Evolutionary conservation across 2,888 invertebrate species (phyloP), one percentile per base, ranked within the genome.

Genomic region (Apeira syringaria): DNA sequence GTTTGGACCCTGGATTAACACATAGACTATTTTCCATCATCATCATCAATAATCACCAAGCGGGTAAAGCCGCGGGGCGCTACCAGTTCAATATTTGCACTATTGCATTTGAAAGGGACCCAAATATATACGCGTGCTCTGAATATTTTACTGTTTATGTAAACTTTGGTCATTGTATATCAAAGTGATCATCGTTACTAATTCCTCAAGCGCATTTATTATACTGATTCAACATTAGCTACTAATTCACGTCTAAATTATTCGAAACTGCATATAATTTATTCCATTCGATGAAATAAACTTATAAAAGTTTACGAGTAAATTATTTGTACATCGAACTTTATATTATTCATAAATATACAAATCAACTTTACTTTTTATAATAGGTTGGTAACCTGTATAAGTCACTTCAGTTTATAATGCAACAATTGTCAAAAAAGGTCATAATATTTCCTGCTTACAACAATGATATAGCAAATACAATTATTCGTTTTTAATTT

Each of bases 291-390:
- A 32, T 11, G 5, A 24, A n/a, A n/a, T n/a, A n/a, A n/a, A n/a
- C n/a, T n/a, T n/a, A n/a, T n/a, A n/a, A n/a, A n/a, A n/a, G n/a
- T n/a, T n/a, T n/a, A n/a, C n/a, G 60, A 56, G 64, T 68, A 64
- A 52, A 61, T 69, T 62, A 61, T 61, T 53, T 49, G 80, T 72
- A 66, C 80, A 64, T 59, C 56, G 79, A 62, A 69, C 80, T 56
- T 57, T 68, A 72, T 51, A 61, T 53, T 71, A 68, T 68, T 68
- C 69, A 63, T 64, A 54, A 35, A 32, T 41, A 35, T 43, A 35
- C 37, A 48, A 44, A 43, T 31, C 12, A 39, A 29, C 41, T 42
- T 49, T 41, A 17, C 34, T 45, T 48, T 53, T 49, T 41, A 40
- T 42, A 20, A 20, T 28, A 44, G 43, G 45, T 47, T 41, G 20